phyloP scores from a whole-genome alignment of 2,888 invertebrate genomes.

The Lomographa bimaculata region DNA sequence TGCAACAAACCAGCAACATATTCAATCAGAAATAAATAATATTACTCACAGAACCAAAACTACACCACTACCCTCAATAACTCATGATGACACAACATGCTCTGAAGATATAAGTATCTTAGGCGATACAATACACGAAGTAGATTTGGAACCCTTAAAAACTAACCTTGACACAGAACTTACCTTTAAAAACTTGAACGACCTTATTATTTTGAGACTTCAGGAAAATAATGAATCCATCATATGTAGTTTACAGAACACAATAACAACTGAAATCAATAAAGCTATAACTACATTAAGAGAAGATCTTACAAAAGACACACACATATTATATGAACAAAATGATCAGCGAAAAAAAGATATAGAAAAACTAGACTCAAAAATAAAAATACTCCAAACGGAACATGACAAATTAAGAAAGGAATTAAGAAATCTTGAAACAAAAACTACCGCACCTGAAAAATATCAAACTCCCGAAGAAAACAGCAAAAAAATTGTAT shows the following conservation, averaged over 20 bases:
- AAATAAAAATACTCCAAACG: not conserved
- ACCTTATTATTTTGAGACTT: not conserved
- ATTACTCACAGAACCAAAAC: too few species aligned
- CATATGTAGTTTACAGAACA: not conserved
- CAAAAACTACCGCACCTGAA: not conserved
- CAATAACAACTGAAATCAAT: not conserved
- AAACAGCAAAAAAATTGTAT: not conserved
- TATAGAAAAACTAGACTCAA: not conserved
- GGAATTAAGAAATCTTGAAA: not conserved
- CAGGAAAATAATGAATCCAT: constrained; percentile 1
- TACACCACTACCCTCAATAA: too few species aligned
- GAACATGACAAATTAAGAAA: not conserved
- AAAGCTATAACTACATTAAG: not conserved
- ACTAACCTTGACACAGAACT: not conserved
- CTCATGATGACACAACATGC: not conserved
- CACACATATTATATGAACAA: not conserved
- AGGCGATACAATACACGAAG: not conserved
- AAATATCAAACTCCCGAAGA: not conserved
- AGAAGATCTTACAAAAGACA: not conserved
- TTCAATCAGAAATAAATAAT: too few species aligned
- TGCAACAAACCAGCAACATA: too few species aligned
- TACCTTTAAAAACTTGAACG: not conserved
- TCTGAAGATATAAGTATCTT: not conserved
- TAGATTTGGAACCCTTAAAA: not conserved
- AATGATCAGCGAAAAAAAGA: not conserved